These are phyloP conservation scores for Onthophagus taurus DNA, from an alignment of 1,140 invertebrate species.

Conservation along the genomic window DNA sequence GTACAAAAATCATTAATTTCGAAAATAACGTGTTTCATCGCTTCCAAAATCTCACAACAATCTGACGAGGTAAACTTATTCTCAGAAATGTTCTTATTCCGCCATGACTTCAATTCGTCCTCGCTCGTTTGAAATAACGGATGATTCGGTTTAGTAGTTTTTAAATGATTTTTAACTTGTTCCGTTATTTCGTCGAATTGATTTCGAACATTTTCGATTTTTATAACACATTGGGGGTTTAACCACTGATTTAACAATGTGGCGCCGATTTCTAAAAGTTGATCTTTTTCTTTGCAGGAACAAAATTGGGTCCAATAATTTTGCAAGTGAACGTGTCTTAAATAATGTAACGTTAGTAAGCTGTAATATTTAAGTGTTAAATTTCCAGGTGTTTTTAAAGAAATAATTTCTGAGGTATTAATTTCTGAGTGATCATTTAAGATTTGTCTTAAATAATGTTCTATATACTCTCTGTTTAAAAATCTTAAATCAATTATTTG, in stretches of 20 bases:
- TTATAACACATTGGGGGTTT: slow-evolving; percentile 36
- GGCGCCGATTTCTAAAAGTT: slow-evolving; percentile 36
- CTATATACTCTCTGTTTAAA: slow-evolving; percentile 21
- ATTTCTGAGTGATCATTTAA: slow-evolving; percentile 21
- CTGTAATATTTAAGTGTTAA: slow-evolving; percentile 40
- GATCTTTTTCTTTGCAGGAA: slow-evolving; percentile 22
- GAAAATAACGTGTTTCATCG: slow-evolving; percentile 43
- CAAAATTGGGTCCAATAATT: slow-evolving; percentile 33
- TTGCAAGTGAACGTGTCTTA: slow-evolving; percentile 31
- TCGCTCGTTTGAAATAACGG: slow-evolving; percentile 36
- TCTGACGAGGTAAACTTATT: slow-evolving; percentile 39
- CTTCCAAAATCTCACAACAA: slow-evolving; percentile 37
- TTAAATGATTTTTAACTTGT: slow-evolving; percentile 53
- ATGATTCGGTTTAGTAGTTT: slow-evolving; percentile 50
- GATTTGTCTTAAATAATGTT: slow-evolving; percentile 20
- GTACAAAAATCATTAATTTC: slow-evolving; percentile 42
- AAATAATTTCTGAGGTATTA: slow-evolving; percentile 24
- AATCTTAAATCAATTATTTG: slow-evolving; percentile 15
- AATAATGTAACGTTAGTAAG: slow-evolving; percentile 35
- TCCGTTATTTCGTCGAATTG: slow-evolving; percentile 35
- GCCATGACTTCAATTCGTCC: slow-evolving; percentile 37
- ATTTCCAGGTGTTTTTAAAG: slow-evolving; percentile 29
- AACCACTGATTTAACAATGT: slow-evolving; percentile 43
- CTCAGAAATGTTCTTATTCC: slow-evolving; percentile 37
- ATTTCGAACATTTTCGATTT: slow-evolving; percentile 26